Evolutionary conservation across 2,797 vertebrate species (phyloP), one percentile per base, ranked within the genome.

Genomic region (Triplophysa bombifrons): DNA sequence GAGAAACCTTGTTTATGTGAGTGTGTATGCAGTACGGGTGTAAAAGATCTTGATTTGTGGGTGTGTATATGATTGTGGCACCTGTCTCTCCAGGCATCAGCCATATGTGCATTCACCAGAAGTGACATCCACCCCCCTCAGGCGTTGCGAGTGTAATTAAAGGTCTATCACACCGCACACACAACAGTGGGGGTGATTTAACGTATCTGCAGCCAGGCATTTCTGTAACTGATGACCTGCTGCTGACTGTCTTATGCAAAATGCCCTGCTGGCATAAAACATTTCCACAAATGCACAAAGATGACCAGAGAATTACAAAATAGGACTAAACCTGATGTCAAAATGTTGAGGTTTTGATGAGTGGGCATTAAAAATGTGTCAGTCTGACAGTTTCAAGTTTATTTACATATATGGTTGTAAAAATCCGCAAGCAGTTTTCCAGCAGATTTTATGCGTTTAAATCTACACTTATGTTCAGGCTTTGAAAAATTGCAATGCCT

Each of bases 91-190:
- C 50, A 70, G 48, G 73, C 63, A 73, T 70, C 30, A 63, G 44
- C 20, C 38, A 41, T 55, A 64, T 53, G 61, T 73, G 27, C 27
- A 20, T 67, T 53, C 65, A 20, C 27, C 3, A 1, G n/a, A 20
- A 73, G 55, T 48, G 75, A 68, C 65, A 74, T 41, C 53, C 74
- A 76, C 38, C 44, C 65, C 53, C 75, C 66, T 20, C 55, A 61
- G 61, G 44, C 67, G 46, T 76, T 53, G 55, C 11, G 38, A 76
- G 56, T 55, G 80, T 85, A 82, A 84, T 84, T 85, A 85, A 82
- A 82, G 78, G 72, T 70, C 76, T 67, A 72, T 81, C 75, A 80
- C 38, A 74, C n/a, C 34, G 50, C 27, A 74, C 61, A 79, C 72
- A 56, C 58, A 67, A 58, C 76, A 50, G 70, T 38, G 53, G 63